Percentiles rank a stretch among this genome's conserved stretches.
phyloP scores from a whole-genome alignment of 2,797 vertebrate genomes.

The Smutsia temminckii region DNA sequence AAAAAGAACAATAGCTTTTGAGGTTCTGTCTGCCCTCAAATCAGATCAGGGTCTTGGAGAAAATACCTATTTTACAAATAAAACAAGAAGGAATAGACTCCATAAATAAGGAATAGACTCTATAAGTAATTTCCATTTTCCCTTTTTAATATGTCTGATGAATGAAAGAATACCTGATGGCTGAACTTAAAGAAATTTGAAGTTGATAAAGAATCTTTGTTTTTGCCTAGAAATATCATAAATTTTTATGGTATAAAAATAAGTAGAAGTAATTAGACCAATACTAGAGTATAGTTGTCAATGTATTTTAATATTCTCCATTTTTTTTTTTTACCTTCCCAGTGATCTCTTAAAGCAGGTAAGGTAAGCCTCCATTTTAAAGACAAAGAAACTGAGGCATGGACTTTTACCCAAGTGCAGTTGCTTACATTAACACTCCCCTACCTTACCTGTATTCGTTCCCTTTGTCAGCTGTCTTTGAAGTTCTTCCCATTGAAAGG shows the following conservation, averaged over 20 bases:
- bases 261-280: background rate
- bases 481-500: background rate
- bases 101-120: background rate
- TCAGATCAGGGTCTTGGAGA: background rate
- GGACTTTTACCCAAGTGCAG: background rate
- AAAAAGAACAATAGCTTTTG: constrained; percentile 35
- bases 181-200: background rate
- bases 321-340: background rate
- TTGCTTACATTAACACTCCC: background rate
- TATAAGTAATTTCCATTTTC: background rate
- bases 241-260: background rate
- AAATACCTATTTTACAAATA: constrained; percentile 42
- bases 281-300: background rate
- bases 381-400: background rate
- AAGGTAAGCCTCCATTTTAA: background rate
- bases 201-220: background rate
- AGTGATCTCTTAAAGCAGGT: background rate
- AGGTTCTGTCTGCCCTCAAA: background rate
- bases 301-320: background rate
- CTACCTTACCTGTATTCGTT: background rate
- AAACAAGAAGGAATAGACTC: constrained; percentile 6
- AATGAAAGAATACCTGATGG: background rate
- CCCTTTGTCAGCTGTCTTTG: background rate
- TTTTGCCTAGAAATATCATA: background rate
- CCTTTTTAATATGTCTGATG: constrained; percentile 13